Conservation (phyloP, 2,797 vertebrate species). For the Coregonus sp. region DNA sequence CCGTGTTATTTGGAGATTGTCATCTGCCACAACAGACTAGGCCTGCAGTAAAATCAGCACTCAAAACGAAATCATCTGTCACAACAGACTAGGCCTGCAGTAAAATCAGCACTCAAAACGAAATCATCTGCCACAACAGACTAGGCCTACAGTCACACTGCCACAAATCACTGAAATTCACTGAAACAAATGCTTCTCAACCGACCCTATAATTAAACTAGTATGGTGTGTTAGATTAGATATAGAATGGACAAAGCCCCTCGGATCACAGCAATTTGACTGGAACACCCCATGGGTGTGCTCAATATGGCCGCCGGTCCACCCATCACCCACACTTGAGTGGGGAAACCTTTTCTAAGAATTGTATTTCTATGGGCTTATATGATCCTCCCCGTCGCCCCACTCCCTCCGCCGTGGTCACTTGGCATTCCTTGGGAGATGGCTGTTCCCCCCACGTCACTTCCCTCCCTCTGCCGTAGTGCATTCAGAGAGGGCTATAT, state of each 20-base stretch:
- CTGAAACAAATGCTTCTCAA: too few relatives aligned
- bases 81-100: too few relatives aligned
- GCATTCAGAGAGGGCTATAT: neutral
- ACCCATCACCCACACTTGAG: too few relatives aligned
- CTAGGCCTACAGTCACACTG: neutral
- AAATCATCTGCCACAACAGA: neutral
- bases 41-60: neutral
- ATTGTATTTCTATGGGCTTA: too few relatives aligned
- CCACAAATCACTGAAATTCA: neutral
- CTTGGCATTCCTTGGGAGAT: neutral
- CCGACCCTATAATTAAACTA: too few relatives aligned
- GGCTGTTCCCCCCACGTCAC: too few relatives aligned
- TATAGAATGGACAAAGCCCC: too few relatives aligned
- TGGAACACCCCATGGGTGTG: neutral
- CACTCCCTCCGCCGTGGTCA: conserved; percentile 26
- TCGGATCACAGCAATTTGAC: too few relatives aligned
- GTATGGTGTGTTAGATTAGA: too few relatives aligned
- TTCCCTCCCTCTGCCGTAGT: neutral
- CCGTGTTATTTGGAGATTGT: neutral
- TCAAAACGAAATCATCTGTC: neutral
- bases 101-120: too few relatives aligned
- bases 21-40: neutral
- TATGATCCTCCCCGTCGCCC: conserved; percentile 21
- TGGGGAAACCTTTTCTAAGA: too few relatives aligned
- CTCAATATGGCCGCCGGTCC: too few relatives aligned